Conservation (phyloP, 2,797 vertebrate genomes). For the Lithobates sylvaticus region DNA sequence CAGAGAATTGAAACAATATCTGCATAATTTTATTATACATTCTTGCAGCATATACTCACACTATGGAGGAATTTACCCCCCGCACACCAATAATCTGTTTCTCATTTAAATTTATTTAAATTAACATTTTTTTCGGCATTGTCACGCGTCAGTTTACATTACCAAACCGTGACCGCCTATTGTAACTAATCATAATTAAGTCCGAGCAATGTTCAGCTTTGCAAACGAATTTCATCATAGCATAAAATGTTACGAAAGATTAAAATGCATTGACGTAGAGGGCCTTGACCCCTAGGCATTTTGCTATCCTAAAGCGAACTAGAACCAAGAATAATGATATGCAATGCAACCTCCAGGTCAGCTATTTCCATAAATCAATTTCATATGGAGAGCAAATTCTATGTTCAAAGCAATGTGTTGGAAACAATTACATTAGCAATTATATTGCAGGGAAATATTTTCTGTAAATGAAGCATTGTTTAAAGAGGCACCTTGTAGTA, state of each 20-base stretch:
- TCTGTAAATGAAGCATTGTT: constrained; percentile 3
- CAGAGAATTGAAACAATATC: neutral
- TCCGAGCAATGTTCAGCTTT: constrained; percentile 45
- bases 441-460: constrained; percentile 26
- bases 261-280: constrained; percentile 52
- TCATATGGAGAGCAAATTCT: constrained; percentile 21
- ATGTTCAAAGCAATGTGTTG: constrained; percentile 23
- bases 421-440: constrained; percentile 55
- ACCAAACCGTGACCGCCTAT: constrained; percentile 5
- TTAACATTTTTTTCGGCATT: constrained; percentile 30
- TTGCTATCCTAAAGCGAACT: constrained; percentile 25
- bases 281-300: constrained; percentile 40
- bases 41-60: neutral
- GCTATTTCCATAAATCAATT: constrained; percentile 54
- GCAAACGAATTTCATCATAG: constrained; percentile 48
- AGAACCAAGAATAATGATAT: constrained; percentile 47
- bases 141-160: constrained; percentile 25
- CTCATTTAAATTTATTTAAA: constrained; percentile 37
- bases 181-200: constrained; percentile 57
- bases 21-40: neutral
- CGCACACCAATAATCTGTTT: constrained; percentile 12
- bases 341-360: constrained; percentile 30
- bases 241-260: constrained; percentile 38
- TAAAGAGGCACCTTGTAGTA: neutral
- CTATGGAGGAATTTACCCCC: neutral